A percentile compares a stretch with the other conserved stretches of the same genome.
Conservation (phyloP, 1,140 invertebrate species). For the Coptotermes formosanus region DNA sequence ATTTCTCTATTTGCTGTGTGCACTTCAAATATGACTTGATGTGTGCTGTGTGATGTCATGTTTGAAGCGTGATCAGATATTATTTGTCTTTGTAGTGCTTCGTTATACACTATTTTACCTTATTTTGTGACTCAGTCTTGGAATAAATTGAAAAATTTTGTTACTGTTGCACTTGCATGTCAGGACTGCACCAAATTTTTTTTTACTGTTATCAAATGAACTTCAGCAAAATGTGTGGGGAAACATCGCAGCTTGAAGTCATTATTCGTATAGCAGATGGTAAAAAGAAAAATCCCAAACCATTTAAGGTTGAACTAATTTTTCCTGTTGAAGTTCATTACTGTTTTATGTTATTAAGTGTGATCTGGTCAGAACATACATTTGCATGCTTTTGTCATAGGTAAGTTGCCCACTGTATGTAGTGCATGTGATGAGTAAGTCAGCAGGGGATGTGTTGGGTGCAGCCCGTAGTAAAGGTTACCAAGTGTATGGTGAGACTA, state of each 20-base stretch:
- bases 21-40: not conserved
- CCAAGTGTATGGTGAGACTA: conserved; percentile 76
- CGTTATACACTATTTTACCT: not conserved
- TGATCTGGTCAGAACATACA: not conserved
- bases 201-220: too few species aligned
- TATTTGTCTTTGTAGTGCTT: not conserved
- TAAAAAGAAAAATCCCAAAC: too few species aligned
- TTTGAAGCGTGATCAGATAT: not conserved
- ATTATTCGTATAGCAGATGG: too few species aligned
- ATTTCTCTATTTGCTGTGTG: not conserved
- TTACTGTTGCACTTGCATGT: too few species aligned
- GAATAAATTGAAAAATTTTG: too few species aligned
- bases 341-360: too few species aligned
- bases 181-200: too few species aligned
- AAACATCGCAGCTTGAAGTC: too few species aligned
- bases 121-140: too few species aligned
- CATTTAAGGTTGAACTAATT: too few species aligned
- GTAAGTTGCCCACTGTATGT: conserved; percentile 75
- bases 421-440: conserved; percentile 72
- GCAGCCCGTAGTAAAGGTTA: conserved; percentile 51
- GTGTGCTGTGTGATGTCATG: not conserved
- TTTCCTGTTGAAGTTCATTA: too few species aligned
- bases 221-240: too few species aligned
- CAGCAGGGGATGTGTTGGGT: conserved; percentile 63
- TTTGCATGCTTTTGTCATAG: conserved; percentile 43